A percentile compares a stretch with the other conserved stretches of the same genome.
phyloP scores from a whole-genome alignment of 2,888 invertebrate species.

The Trachelus troglodyta region DNA sequence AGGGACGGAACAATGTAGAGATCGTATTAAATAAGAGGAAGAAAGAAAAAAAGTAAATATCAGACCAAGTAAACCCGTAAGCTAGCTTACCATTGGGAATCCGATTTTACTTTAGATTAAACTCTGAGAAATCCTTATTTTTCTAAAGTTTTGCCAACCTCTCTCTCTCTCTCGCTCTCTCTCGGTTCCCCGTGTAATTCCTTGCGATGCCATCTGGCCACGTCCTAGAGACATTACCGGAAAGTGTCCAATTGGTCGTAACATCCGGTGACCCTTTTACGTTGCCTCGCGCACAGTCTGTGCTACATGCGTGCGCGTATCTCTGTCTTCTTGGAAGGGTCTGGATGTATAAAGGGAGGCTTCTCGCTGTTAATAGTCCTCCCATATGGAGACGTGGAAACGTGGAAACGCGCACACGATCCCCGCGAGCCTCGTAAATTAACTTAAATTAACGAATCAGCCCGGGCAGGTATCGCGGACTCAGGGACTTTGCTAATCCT shows the following conservation, averaged over 20 bases:
- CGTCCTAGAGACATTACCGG: no score
- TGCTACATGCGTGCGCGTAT: background rate
- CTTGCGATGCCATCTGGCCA: no score
- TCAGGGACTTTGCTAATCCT: background rate
- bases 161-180: no score
- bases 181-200: background rate
- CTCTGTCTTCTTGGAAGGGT: background rate
- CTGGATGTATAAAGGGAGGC: no score
- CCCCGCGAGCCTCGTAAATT: background rate
- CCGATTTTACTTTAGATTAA: constrained; percentile 59
- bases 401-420: background rate
- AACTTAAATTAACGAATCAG: background rate
- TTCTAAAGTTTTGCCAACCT: background rate
- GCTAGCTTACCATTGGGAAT: background rate
- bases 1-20: constrained; percentile 39
- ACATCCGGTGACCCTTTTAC: no score
- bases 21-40: constrained; percentile 37
- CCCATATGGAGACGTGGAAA: no score
- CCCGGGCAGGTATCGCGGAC: background rate
- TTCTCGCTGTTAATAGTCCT: no score
- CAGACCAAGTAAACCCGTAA: background rate
- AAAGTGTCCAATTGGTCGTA: no score
- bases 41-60: background rate
- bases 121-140: constrained; percentile 47
- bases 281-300: no score